Evolutionary conservation across 2,113 vertebrate species (phyloP), one percentile per base, ranked within the genome.

Genomic region (Oceanites oceanicus): DNA sequence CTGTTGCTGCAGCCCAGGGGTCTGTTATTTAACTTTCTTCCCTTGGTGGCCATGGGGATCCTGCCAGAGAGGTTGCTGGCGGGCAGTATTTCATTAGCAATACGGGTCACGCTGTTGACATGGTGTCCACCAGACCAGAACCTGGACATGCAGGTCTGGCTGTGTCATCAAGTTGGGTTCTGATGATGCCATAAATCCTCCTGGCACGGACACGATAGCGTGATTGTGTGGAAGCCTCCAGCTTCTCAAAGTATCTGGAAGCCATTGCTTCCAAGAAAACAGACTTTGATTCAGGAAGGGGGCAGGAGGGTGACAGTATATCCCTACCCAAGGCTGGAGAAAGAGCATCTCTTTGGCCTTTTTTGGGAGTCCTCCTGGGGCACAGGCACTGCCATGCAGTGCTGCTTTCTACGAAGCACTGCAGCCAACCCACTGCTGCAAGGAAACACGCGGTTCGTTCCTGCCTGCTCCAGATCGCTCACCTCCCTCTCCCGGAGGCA

Each of bases 111-210:
- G 0, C 36, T 29, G 62, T 23, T 84, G 72, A 49, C 62, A 0
- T 9, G 42, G 92, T 58, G 75, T 29, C 83, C 81, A 61, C 66
- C 90, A 78, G 93, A 89, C 38, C 80, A 82, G 66, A 96, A 90
- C 85, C 68, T 29, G 72, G 56, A 19, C 1, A 2, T 45, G 62
- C 30, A 9, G 40, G 20, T 77, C 50, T 65, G 90, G 36, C 85
- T 55, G 52, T 90, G 68, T 52, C 86, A 61, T 78, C 17, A 9
- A 65, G 34, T 63, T 80, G 72, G n/a, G 15, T 78, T 80, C 58
- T 88, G 91, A 19, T 83, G 90, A 30, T 83, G 77, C 77, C 42
- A 38, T 88, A 86, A 94, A 88, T 88, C 42, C 61, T 62, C 26
- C 44, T 13, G 15, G 12, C 45, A 10, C 5, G 13, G 34, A 34